Percentiles rank a stretch among this genome's conserved stretches.
Evolutionary conservation across 2,797 vertebrate genomes (phyloP).

Genomic region (Pangasius larnaudii): DNA sequence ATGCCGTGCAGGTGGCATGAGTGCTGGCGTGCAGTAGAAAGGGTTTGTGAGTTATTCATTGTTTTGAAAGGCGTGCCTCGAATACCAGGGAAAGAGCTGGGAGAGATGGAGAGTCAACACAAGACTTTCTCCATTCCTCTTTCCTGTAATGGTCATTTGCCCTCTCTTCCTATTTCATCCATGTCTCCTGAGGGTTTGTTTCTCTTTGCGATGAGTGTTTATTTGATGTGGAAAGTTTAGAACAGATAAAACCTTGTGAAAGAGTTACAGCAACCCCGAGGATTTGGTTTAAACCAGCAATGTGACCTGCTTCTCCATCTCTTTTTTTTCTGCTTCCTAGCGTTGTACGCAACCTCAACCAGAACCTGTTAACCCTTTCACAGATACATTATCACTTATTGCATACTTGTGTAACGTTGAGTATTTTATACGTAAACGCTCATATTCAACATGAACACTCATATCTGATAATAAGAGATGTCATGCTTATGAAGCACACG

Average conservation of each 20-base stretch:
- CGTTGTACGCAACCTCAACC: conserved; percentile 13
- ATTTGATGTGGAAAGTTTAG: background rate
- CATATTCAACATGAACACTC: conserved; percentile 36
- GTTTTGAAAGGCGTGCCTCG: conserved; percentile 70
- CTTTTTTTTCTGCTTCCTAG: background rate
- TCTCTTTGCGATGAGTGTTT: conserved; percentile 5
- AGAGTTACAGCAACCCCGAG: background rate
- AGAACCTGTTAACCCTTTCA: background rate
- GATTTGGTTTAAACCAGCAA: conserved; percentile 48
- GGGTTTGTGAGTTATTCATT: conserved; percentile 64
- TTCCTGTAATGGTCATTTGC: background rate
- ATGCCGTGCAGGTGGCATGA: conserved; percentile 26
- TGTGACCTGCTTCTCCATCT: conserved; percentile 10
- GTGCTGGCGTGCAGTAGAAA: conserved; percentile 39
- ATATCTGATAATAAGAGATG: background rate
- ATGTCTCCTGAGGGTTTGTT: background rate
- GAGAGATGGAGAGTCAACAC: background rate
- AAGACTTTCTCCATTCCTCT: background rate
- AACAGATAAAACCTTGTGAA: background rate
- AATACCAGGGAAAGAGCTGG: conserved; percentile 58
- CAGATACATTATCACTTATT: background rate
- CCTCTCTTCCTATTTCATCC: background rate
- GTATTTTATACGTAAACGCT: background rate
- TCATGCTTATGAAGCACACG: background rate
- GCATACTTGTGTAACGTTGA: background rate